Percentiles rank a stretch among this genome's conserved stretches.
Evolutionary conservation across 2,797 vertebrate species (phyloP).

Genomic region (Craterocephalus amniculus): DNA sequence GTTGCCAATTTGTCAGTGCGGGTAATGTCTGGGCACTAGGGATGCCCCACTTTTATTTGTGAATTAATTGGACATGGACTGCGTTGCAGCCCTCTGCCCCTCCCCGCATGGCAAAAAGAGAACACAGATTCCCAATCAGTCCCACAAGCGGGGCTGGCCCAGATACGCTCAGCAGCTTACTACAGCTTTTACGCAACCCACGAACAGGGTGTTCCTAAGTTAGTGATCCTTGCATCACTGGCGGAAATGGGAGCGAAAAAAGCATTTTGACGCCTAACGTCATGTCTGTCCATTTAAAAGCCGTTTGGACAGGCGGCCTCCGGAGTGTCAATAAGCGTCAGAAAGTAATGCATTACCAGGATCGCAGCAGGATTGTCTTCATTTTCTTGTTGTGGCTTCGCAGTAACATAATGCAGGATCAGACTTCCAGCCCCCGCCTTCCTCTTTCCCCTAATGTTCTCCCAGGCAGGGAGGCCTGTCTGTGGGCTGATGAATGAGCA

Average conservation of each 20-base stretch:
- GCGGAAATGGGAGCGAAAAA: conserved; percentile 5
- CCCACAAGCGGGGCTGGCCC: conserved; percentile 33
- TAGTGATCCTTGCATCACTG: conserved; percentile 30
- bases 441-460: conserved; percentile 62
- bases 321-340: conserved; percentile 14
- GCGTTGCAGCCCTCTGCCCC: conserved; percentile 40
- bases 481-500: conserved; percentile 73
- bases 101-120: conserved; percentile 29
- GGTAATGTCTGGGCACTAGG: conserved; percentile 79
- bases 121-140: conserved; percentile 50
- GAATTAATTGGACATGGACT: conserved; percentile 82
- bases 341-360: conserved; percentile 13
- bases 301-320: not conserved
- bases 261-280: not conserved
- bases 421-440: conserved; percentile 52
- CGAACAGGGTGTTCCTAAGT: conserved; percentile 9
- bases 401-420: conserved; percentile 56
- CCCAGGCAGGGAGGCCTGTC: conserved; percentile 71
- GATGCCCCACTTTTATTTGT: conserved; percentile 83
- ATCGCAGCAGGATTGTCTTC: conserved; percentile 49
- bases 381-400: conserved; percentile 54
- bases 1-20: conserved; percentile 82
- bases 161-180: conserved; percentile 27
- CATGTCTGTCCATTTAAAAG: not conserved
- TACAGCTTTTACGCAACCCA: conserved; percentile 36